Base-by-base conservation (phyloP, 2,888 invertebrate species). In the Drosophila colorata region DNA sequence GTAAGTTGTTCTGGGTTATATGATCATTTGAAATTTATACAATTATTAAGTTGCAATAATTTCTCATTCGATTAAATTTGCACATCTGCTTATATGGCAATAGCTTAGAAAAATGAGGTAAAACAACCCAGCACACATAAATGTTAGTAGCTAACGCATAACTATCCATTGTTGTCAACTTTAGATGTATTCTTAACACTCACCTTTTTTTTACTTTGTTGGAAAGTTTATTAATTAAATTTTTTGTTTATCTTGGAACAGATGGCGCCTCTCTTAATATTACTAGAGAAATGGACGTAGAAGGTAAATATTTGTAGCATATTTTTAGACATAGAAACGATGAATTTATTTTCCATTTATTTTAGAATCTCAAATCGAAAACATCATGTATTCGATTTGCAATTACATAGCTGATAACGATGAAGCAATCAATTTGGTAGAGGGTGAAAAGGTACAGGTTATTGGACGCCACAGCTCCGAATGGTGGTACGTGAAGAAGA, bases 401-500 rank as follows among this genome's bases (percentile, higher is more conserved):
- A 95, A 96, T 4, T 97, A 97, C 89, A 94, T 96, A 37, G 97
- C 97, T 20, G 98, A 97, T 92, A 96, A 96, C 43, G 96, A 96
- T 74, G 97, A 97, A 91, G 96, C 97, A 1, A 95, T 98, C 71
- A 96, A 97, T 90, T 93, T 98, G 52, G 97, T 97, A 0, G 98
- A 98, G 93, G 98, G 98, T 72, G 98, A 98, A 93, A 95, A 95
- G 80, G 95, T 98, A 7, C 96, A 96, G 82, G 95, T 98, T 33
- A 92, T 97, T 65, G 96, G 96, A 92, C 96, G 95, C 55, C 95
- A 96, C 51, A 97, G 97, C 91, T 94, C 95, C 55, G 98, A 98
- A 90, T 98, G 98, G 97, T 98, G 98, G 97, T 97, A 96, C 89
- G 97, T 98, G 0, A 95, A 95, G 82, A 98, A 98, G 91, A 95